Percentiles rank a stretch among this genome's conserved stretches.
These are phyloP conservation scores for Caerostris extrusa DNA, from an alignment of 1,140 invertebrate species.

Conservation along the genomic window DNA sequence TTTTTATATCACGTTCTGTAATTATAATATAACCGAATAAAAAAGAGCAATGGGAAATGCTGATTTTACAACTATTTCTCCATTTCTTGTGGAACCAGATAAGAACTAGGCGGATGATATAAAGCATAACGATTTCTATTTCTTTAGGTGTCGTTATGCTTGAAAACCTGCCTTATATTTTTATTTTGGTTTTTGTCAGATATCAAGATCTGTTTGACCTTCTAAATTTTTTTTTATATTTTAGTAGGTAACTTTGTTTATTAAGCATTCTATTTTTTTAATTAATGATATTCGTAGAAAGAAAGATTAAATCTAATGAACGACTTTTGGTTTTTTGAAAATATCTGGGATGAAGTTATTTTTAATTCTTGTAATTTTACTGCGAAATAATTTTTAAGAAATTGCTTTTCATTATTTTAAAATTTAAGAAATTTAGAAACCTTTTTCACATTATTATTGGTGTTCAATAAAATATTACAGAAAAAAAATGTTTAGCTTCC, in stretches of 20 bases:
- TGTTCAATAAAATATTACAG: too few species aligned
- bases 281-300: neutral
- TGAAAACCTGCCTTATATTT: neutral
- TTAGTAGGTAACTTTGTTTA: neutral
- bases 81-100: neutral
- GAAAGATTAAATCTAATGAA: neutral
- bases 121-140: neutral
- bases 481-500: too few species aligned
- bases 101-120: neutral
- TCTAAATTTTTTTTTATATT: neutral
- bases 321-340: neutral
- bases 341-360: neutral
- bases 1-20: constrained; percentile 14
- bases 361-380: too few species aligned
- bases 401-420: too few species aligned
- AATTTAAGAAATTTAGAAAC: too few species aligned
- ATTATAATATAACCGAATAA: neutral
- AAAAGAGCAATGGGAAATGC: neutral
- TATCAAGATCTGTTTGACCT: neutral
- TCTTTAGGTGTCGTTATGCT: neutral
- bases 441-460: too few species aligned
- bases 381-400: too few species aligned
- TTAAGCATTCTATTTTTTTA: neutral
- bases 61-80: neutral
- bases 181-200: neutral